Evolutionary conservation across 2,888 invertebrate species (phyloP), one percentile per base, ranked within the genome.

Genomic region (Nowickia ferox): DNA sequence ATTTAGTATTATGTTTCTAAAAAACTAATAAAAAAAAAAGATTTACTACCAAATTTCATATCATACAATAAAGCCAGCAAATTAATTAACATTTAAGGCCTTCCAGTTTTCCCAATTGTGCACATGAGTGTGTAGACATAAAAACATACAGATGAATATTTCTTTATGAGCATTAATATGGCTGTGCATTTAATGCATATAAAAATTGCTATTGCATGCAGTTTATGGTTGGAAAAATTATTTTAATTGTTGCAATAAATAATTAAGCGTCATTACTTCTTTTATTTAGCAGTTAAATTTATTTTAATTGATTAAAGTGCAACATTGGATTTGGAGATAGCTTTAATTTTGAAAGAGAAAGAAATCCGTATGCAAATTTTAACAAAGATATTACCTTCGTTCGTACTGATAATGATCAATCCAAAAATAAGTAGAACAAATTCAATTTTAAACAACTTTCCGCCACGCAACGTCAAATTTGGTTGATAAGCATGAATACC

Each of bases 211-310:
- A 44, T 68, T 38, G 63, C 61, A 80, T 84, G 51, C 30, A 69
- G 65, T 77, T 72, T 81, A 68, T 81, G 81, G 77, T 68, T 61
- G 61, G 61, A 22, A 68, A 77, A 81, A 55, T 19, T 51, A 38
- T 83, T 72, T 81, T 74, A 84, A 77, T 74, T 19, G 53, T 81
- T 81, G 51, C 53, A 61, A 55, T 72, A 68, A 77, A 77, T 66
- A 75, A 55, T 57, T 44, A 30, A 51, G 55, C 11, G 8, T 59
- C 22, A 68, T 46, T 48, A 66, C 10, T 65, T 59, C 22, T 84
- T 69, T 84, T 55, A 40, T 66, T 74, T 51, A 78, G 78, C 53
- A 38, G 40, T 53, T 44, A 69, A 69, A 57, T 55, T 15, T 38
- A 15, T 53, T 19, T 74, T 65, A 65, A 68, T n/a, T 61, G 19